Evolutionary conservation across 2,113 vertebrate genomes (phyloP).

Genomic region (Myrmecobius fasciatus): DNA sequence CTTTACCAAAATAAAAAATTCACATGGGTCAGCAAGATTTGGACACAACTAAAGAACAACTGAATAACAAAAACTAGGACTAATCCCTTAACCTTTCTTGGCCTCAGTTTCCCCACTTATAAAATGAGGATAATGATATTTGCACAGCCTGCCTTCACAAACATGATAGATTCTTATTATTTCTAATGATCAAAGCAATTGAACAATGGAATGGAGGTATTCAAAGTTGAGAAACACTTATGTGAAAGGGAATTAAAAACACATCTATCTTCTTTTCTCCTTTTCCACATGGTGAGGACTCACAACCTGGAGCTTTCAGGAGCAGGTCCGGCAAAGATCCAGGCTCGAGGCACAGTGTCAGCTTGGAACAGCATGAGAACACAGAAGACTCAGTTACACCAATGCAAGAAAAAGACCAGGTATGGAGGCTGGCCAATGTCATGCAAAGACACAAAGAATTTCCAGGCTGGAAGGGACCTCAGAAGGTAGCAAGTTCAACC

Average conservation of each 20-base stretch:
- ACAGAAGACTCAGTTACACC: background rate
- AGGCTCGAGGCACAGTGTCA: background rate
- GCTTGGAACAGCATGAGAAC: background rate
- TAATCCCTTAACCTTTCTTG: background rate
- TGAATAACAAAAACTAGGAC: background rate
- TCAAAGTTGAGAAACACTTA: background rate
- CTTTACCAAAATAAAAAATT: too few species aligned
- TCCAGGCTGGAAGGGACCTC: background rate
- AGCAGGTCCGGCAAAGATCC: background rate
- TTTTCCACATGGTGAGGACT: background rate
- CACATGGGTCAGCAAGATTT: too few species aligned
- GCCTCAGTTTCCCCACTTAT: background rate
- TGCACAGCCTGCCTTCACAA: background rate
- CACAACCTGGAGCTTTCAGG: background rate
- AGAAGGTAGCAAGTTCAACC: background rate
- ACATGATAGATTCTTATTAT: background rate
- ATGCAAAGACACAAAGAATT: background rate
- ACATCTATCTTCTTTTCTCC: background rate
- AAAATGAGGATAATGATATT: background rate
- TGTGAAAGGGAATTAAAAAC: background rate
- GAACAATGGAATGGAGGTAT: background rate
- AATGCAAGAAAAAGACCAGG: background rate
- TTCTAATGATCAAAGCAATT: background rate
- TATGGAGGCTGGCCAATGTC: background rate
- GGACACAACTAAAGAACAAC: too few species aligned